A percentile compares a stretch with the other conserved stretches of the same genome.
Conservation (phyloP, 2,113 vertebrate species). For the Chamaetylas fuelleborni region DNA sequence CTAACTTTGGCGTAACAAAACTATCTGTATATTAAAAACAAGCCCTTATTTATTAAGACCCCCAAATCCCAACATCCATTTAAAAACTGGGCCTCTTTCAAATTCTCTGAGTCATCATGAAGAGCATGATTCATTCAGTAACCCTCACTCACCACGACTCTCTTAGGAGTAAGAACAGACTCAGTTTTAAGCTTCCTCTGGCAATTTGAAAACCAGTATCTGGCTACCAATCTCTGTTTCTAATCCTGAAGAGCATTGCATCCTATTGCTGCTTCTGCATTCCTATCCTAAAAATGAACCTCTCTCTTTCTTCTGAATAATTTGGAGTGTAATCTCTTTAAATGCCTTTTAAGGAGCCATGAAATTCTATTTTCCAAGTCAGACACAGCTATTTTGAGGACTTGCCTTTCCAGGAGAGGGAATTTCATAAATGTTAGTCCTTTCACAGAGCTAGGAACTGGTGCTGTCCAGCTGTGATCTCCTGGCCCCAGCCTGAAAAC, state of each 20-base stretch:
- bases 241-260: slow-evolving; percentile 19
- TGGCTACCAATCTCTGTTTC: slow-evolving; percentile 16
- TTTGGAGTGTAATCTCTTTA: slow-evolving; percentile 32
- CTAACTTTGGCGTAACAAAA: not conserved
- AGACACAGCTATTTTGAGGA: slow-evolving; percentile 43
- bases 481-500: not conserved
- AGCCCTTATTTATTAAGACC: slow-evolving; percentile 34
- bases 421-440: slow-evolving; percentile 37
- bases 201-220: slow-evolving; percentile 19
- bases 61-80: slow-evolving; percentile 26
- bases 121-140: slow-evolving; percentile 55
- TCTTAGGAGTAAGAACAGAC: slow-evolving; percentile 30
- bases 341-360: slow-evolving; percentile 53
- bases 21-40: slow-evolving; percentile 31
- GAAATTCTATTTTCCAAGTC: slow-evolving; percentile 37
- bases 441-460: slow-evolving; percentile 22
- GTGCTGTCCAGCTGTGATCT: slow-evolving; percentile 53
- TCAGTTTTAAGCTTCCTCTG: slow-evolving; percentile 44
- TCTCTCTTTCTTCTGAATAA: not conserved
- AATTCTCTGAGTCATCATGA: slow-evolving; percentile 54
- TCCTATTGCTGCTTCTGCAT: not conserved
- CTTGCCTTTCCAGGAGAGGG: slow-evolving; percentile 17
- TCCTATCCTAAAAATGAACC: slow-evolving; percentile 8
- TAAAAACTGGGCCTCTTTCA: slow-evolving; percentile 50
- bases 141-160: not conserved